Base-by-base conservation (phyloP, 30 jellyfish, hydroid and myxozoan species). In the Catostylus mosaicus region DNA sequence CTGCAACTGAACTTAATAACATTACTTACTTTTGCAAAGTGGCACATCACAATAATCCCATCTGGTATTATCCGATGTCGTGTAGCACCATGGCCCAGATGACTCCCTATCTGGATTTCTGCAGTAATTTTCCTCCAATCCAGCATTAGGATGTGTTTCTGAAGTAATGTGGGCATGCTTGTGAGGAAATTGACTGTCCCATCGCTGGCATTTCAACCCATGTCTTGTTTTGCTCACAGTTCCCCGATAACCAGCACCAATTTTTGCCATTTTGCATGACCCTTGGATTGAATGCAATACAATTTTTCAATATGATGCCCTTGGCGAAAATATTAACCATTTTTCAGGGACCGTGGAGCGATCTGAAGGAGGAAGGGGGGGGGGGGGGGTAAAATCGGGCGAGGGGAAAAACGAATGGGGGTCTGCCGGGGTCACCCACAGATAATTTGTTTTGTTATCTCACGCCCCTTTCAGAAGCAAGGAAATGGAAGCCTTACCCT, bases 11-110 rank as follows among this genome's bases (percentile, higher is more conserved):
- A n/a, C n/a, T n/a, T n/a, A n/a, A n/a, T n/a, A n/a, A n/a, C n/a
- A n/a, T n/a, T n/a, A n/a, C n/a, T 52, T 52, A 52, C 67, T 52
- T 52, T 52, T 31, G 59, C 78, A 66, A 29, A 27, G 11, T 2
- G 78, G 78, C 20, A 66, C 59, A 20, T 30, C 52, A 46, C 84
- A 73, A 59, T 73, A 73, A 0, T 73, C 84, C 84, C 84, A 73
- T 3, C 84, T 30, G 0, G 27, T 9, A 3, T 19, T 19, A 0
- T 30, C 10, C 3, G 36, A 10, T 16, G 67, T 7, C 30, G 84
- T 73, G 48, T 73, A 73, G 62, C 84, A 73, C 84, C 84, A 73
- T 2, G 84, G 84, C 16, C 71, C 72, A 9, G 14, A 5, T 3
- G 51, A 16, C 29, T 73, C 84, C 27, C 61, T 60, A 27, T 73